A percentile compares a stretch with the other conserved stretches of the same genome.
These are phyloP conservation scores for Philonicus albiceps DNA, from an alignment of 2,888 invertebrate species.

Conservation along the genomic window DNA sequence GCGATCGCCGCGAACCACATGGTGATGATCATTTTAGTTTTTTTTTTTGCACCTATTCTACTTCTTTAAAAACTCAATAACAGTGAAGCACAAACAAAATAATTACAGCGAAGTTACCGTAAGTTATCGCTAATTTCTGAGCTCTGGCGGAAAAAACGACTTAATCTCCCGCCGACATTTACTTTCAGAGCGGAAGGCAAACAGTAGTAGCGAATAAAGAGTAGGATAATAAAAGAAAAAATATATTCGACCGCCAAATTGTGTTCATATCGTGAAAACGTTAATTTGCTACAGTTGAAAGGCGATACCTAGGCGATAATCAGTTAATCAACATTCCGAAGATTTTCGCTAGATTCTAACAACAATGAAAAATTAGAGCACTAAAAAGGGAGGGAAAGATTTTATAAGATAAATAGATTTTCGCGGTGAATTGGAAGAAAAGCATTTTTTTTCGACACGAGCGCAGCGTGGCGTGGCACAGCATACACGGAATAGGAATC, in stretches of 20 bases:
- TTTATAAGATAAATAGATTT: background rate
- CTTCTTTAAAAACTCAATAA: background rate
- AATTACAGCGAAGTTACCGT: constrained; percentile 7
- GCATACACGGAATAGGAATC: background rate
- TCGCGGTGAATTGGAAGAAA: background rate
- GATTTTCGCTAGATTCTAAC: background rate
- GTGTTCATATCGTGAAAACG: constrained; percentile 1
- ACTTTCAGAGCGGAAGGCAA: background rate
- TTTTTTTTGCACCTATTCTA: background rate
- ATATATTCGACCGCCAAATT: background rate
- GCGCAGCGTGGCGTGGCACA: background rate
- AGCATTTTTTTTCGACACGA: background rate
- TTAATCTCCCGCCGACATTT: constrained; percentile 13
- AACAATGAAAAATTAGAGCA: background rate
- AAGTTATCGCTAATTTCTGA: background rate
- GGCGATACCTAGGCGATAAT: background rate
- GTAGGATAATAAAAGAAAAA: background rate
- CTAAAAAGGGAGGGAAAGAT: background rate
- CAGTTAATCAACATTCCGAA: constrained; percentile 14
- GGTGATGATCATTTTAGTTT: background rate
- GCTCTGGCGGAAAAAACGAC: constrained; percentile 8
- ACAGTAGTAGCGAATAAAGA: background rate
- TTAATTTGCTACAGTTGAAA: background rate
- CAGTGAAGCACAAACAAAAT: constrained; percentile 3
- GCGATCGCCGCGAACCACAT: background rate